Base-by-base conservation (phyloP, 2,113 vertebrate species). In the Cochlearius cochlearius region DNA sequence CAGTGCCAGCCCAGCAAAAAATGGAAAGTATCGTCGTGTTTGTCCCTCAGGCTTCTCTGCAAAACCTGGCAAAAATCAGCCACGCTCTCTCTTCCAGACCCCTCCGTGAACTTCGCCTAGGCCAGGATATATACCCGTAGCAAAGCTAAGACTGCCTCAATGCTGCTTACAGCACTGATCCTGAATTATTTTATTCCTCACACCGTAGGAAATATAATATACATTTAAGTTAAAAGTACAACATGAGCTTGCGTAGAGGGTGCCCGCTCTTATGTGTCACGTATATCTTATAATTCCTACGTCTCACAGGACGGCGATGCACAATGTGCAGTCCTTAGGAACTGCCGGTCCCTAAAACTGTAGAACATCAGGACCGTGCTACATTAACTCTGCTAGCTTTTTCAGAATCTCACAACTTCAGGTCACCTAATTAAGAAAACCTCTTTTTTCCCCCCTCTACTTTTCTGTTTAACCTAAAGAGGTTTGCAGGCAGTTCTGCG, bases 21-120 rank as follows among this genome's bases (percentile, higher is more conserved):
- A 27, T 15, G 36, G 2, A 2, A 32, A 73, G 10, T 16, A 21
- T 11, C 1, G 0, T 11, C 21, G 27, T 3, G 11, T 30, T 66
- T 64, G 10, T 38, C 18, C 50, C 36, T 58, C 7, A 4, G 4
- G 8, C 15, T 74, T 58, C 86, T 74, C 39, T 49, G 15, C 9
- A 82, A 88, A 84, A 91, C 32, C 12, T 9, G 32, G 15, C 21
- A 88, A 88, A 74, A 74, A 78, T 43, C 39, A 85, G 25, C 7
- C 38, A 53, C 0, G 0, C 8, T 60, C 69, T 49, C 8, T 60
- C 69, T 49, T 67, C 56, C 39, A 89, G 49, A 60, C 23, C 10
- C 67, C 34, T 71, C 50, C 39, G 41, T 68, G 43, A 73, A 27
- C 45, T 85, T 72, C 38, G 52, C 23, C 52, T 78, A n/a, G 17